Evolutionary conservation across 2,113 vertebrate genomes (phyloP).

Genomic region (Echinops telfairi): DNA sequence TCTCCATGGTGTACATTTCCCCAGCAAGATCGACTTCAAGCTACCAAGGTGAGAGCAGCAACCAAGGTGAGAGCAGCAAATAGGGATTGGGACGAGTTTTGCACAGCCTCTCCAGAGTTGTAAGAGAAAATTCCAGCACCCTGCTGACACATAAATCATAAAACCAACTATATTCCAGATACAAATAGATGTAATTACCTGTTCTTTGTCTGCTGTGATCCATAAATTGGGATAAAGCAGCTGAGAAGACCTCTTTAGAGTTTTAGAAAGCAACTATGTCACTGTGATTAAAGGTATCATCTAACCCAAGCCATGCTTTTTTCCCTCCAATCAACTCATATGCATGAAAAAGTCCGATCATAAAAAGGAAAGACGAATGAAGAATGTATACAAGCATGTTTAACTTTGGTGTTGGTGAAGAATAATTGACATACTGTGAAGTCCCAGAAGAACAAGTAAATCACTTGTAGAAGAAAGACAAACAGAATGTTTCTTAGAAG

Average conservation of each 20-base stretch:
- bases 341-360: background rate
- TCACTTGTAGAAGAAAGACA: background rate
- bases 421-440: background rate
- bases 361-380: background rate
- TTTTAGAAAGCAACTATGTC: background rate
- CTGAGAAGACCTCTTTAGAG: background rate
- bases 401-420: background rate
- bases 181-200: background rate
- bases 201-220: background rate
- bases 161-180: background rate
- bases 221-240: background rate
- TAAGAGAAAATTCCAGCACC: background rate
- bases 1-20: background rate
- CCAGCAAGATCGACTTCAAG: background rate
- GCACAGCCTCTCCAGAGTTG: background rate
- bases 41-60: background rate
- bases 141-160: background rate
- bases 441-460: background rate
- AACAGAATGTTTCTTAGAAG: background rate
- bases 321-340: background rate
- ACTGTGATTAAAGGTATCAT: background rate
- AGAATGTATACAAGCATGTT: background rate
- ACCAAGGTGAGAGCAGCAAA: background rate
- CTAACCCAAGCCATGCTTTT: background rate
- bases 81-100: accelerated